Evolutionary conservation across 2,797 vertebrate species (phyloP), one percentile per base, ranked within the genome.

Genomic region (Decapterus maruadsi): DNA sequence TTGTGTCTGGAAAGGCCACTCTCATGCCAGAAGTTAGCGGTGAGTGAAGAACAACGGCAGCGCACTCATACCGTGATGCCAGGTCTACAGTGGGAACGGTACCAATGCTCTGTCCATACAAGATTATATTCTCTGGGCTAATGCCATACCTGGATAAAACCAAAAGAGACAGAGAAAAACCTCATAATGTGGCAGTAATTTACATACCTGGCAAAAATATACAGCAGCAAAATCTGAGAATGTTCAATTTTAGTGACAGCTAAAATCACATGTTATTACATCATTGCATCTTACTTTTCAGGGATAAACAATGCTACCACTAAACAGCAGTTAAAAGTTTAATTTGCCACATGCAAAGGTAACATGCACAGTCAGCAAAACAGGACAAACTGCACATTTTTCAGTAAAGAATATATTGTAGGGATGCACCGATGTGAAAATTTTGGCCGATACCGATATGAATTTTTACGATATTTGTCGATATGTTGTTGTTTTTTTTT

Each of bases 81-180:
- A 99, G 90, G 90, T 99, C 98, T 8, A 99, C 97, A 0, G 98
- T 98, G 89, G 98, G 97, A 72, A 99, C 98, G 0, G 98, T 99
- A 59, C 98, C 98, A 0, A 99, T 99, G 94, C 98, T 99, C 85
- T 99, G 98, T 1, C 97, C 98, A 0, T 99, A 99, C 72, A 99
- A 89, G 84, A 99, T 97, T 8, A 99, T 97, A 81, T 97, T 98
- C 89, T 99, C 98, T 0, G 98, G 98, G 89, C 97, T 97, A 82
- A 99, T 98, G 78, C 97, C 97, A 0, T 98, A 99, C 80, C 98
- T 99, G 92, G 6, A 5, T 4, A 42, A 54, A 13, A 70, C 60
- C 48, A 45, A 56, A 56, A 80, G 14, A 76, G 3, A 58, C 10
- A 85, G 13, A 34, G 34, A 53, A 8, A 8, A 19, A 1, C 3